These are phyloP conservation scores for Vespertilio murinus DNA, from an alignment of 2,797 vertebrate genomes.

Conservation along the genomic window DNA sequence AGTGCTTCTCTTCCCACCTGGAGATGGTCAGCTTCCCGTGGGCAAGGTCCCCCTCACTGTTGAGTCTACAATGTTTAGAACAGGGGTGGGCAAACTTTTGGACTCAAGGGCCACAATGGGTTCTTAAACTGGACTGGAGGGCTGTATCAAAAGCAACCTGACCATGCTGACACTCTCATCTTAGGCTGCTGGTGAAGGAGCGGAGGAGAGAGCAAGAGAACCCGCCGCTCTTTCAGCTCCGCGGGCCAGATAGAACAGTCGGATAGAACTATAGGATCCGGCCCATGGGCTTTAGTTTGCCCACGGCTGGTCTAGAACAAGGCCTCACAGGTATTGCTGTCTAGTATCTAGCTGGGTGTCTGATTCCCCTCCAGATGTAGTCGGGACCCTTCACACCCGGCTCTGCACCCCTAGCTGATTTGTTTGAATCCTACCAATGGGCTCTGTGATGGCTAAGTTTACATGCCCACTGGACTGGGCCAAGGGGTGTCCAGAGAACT, in stretches of 20 bases:
- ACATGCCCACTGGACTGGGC: not conserved
- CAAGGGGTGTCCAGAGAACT: not conserved
- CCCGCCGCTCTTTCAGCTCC: too few species aligned
- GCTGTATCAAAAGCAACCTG: too few species aligned
- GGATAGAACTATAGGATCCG: too few species aligned
- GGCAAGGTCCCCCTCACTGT: not conserved
- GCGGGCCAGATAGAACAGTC: too few species aligned
- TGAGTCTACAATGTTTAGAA: not conserved
- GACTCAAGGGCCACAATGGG: too few species aligned
- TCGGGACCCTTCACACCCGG: rapidly evolving
- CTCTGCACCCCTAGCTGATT: not conserved
- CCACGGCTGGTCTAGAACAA: too few species aligned
- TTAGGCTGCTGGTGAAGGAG: too few species aligned
- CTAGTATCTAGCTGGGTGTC: rapidly evolving
- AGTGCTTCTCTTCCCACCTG: not conserved
- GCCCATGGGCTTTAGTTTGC: too few species aligned
- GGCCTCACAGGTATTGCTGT: not conserved
- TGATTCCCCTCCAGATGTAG: not conserved
- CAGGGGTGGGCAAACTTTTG: too few species aligned
- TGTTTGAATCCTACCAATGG: not conserved
- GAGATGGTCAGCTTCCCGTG: not conserved
- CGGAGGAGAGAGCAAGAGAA: too few species aligned
- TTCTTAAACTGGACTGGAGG: too few species aligned
- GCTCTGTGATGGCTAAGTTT: not conserved
- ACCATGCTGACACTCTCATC: too few species aligned